Conservation (phyloP, 2,888 invertebrate genomes). For the Nomada lathburiana region DNA sequence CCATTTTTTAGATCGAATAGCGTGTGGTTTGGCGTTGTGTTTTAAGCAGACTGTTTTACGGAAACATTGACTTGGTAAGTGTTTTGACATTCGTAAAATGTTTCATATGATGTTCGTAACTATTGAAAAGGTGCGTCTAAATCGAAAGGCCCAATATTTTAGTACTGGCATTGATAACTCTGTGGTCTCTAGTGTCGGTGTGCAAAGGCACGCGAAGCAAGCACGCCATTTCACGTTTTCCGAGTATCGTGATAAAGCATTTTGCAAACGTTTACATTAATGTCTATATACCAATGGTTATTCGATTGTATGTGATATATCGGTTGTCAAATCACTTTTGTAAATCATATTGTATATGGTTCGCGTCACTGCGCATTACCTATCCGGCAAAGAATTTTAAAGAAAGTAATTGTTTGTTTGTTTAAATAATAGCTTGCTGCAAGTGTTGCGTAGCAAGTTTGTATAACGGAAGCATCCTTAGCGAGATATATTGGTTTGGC, state of each 20-base stretch:
- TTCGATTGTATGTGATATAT: background rate
- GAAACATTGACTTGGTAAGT: constrained; percentile 80
- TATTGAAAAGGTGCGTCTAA: background rate
- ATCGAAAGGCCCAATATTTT: background rate
- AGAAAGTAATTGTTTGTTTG: constrained; percentile 47
- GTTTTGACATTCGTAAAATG: constrained; percentile 17
- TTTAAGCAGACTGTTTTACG: constrained; percentile 74
- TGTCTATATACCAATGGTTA: background rate
- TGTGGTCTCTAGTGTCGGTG: constrained; percentile 22
- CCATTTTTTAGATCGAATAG: constrained; percentile 78
- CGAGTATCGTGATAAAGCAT: constrained; percentile 21
- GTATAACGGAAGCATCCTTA: too few relatives aligned
- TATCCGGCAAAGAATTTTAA: background rate
- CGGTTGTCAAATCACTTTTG: background rate
- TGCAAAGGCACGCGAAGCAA: constrained; percentile 23
- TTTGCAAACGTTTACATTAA: background rate
- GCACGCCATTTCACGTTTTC: constrained; percentile 66
- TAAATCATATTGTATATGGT: background rate
- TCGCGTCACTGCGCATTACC: constrained; percentile 29
- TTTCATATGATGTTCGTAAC: background rate
- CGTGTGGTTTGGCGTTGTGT: constrained; percentile 77
- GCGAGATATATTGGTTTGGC: too few relatives aligned
- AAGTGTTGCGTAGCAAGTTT: too few relatives aligned
- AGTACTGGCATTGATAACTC: constrained; percentile 1
- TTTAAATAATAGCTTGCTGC: too few relatives aligned